Evolutionary conservation across 2,888 invertebrate genomes (phyloP).

Genomic region (Drosophila kanekoi): DNA sequence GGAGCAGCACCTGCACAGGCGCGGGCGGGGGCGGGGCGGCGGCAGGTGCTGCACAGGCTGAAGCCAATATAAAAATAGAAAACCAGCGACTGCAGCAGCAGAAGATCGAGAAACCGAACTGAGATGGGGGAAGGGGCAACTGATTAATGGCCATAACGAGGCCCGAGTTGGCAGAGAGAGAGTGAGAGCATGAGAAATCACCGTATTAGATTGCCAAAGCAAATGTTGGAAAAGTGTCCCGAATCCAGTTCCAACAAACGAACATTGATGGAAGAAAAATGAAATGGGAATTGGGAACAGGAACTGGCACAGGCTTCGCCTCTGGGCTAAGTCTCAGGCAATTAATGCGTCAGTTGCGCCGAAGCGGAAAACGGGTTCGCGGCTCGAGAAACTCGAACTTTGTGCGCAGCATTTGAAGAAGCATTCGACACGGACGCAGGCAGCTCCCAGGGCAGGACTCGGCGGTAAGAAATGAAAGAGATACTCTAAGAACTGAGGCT

Average conservation of each 20-base stretch:
- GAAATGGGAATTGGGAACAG: slow-evolving; percentile 3
- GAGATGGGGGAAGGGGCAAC: no score
- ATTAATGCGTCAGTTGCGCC: slow-evolving; percentile 76
- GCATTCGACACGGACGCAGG: slow-evolving; percentile 58
- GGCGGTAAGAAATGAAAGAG: no score
- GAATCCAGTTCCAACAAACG: slow-evolving; percentile 46
- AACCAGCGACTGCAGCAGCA: neutral
- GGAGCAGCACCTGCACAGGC: slow-evolving; percentile 31
- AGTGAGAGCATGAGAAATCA: slow-evolving; percentile 68
- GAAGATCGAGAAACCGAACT: neutral
- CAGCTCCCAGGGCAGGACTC: slow-evolving; percentile 34
- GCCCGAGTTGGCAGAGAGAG: neutral
- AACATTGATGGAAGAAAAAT: slow-evolving; percentile 3
- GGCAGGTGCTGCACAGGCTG: slow-evolving; percentile 21
- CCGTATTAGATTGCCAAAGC: slow-evolving; percentile 58
- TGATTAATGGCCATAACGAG: slow-evolving; percentile 1
- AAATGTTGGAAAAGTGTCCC: slow-evolving; percentile 55
- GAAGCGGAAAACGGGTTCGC: slow-evolving; percentile 79
- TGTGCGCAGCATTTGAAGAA: slow-evolving; percentile 9
- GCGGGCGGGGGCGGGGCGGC: slow-evolving; percentile 8
- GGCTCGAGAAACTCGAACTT: slow-evolving; percentile 22
- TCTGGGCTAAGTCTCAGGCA: slow-evolving; percentile 40
- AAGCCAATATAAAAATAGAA: no score
- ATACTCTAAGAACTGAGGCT: no score
- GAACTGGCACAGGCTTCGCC: slow-evolving; percentile 6